Percentiles rank a stretch among this genome's conserved stretches.
Conservation (phyloP, 2,113 vertebrate species). For the Paradoxurus hermaphroditus region DNA sequence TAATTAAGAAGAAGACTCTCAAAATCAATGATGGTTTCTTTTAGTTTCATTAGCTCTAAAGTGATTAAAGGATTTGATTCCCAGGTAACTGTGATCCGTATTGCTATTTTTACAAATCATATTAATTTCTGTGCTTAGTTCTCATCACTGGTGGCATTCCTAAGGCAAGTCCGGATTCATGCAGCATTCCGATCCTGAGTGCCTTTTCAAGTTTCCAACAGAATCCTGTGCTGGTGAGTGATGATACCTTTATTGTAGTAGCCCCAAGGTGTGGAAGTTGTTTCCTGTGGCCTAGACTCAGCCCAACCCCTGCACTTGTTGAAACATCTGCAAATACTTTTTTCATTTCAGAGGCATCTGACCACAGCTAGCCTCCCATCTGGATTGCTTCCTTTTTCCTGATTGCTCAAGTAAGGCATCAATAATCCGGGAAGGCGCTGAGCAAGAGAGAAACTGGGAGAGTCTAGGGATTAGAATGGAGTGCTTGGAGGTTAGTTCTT, state of each 20-base stretch:
- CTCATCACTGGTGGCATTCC: conserved; percentile 58
- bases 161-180: conserved; percentile 68
- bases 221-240: conserved; percentile 48
- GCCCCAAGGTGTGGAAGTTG: conserved; percentile 73
- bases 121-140: conserved; percentile 58
- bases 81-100: conserved; percentile 52
- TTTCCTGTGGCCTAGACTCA: conserved; percentile 53
- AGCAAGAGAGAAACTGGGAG: neutral
- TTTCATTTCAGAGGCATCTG: conserved; percentile 62
- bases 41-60: conserved; percentile 59
- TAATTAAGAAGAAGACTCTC: conserved; percentile 68
- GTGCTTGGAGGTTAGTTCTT: neutral
- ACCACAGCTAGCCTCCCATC: conserved; percentile 52
- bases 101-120: conserved; percentile 62
- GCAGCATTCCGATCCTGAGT: conserved; percentile 53
- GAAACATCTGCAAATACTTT: conserved; percentile 74
- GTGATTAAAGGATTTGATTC: conserved; percentile 68
- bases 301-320: conserved; percentile 43
- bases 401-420: conserved; percentile 22
- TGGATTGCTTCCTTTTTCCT: conserved; percentile 65
- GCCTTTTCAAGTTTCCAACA: conserved; percentile 62
- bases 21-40: conserved; percentile 64
- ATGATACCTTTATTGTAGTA: conserved; percentile 59
- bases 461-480: conserved; percentile 25
- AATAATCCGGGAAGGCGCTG: neutral